Percentiles rank a stretch among this genome's conserved stretches.
Conservation (phyloP, 53 echinoderm and acorn worm species). For the Glandiceps talaboti region DNA sequence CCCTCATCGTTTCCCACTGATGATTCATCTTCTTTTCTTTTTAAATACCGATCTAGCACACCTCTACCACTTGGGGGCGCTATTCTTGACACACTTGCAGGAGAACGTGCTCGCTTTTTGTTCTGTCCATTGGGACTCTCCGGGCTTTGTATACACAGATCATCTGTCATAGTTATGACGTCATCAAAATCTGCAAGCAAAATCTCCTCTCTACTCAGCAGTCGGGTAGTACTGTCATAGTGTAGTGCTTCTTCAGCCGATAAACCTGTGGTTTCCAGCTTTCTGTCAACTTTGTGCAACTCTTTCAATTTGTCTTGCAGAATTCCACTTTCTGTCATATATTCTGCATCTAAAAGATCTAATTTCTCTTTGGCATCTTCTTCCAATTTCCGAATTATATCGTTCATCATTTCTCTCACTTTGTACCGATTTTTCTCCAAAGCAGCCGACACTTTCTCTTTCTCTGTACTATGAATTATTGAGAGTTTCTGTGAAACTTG, state of each 20-base stretch:
- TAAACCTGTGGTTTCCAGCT: not conserved
- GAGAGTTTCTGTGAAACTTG: not conserved
- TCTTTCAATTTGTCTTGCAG: not conserved
- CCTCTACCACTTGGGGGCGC: no score
- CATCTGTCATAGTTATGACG: not conserved
- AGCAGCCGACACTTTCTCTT: not conserved
- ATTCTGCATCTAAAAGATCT: not conserved
- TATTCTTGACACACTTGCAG: not conserved
- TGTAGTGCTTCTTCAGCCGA: not conserved
- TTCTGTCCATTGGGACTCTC: not conserved
- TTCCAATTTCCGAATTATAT: not conserved
- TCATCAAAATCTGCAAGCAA: not conserved
- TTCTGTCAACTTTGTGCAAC: not conserved
- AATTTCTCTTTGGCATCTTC: not conserved
- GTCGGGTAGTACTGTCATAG: not conserved
- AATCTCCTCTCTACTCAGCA: not conserved
- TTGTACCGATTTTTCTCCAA: not conserved
- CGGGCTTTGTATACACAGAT: not conserved
- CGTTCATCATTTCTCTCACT: not conserved
- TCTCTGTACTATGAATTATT: not conserved
- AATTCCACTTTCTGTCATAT: not conserved
- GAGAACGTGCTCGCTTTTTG: not conserved
- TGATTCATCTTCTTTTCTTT: not conserved
- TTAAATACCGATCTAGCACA: not conserved
- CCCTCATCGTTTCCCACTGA: not conserved